Base-by-base conservation (phyloP, 2,888 invertebrate genomes). In the Drosophila emarginata region DNA sequence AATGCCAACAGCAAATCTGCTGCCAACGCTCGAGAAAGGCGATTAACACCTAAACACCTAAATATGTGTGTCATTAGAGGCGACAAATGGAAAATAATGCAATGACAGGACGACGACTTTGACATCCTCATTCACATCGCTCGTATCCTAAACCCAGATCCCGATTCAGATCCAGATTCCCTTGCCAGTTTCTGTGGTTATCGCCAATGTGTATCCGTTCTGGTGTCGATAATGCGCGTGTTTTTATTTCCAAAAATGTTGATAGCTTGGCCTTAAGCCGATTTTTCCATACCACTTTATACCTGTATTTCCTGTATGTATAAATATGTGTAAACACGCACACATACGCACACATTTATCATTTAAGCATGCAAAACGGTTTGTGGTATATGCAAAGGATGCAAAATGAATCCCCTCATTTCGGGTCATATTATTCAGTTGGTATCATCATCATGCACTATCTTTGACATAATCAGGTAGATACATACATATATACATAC, bases 171-270 rank as follows among this genome's bases (percentile, higher is more conserved):
- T 69, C 57, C 61, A 58, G 14, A 53, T 39, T 23, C 37, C 37
- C 9, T 5, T 21, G 23, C 28, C 26, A 28, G 28, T 45, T 39
- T 14, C 39, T 58, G 37, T 39, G 57, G 39, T 39, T 58, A 26
- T 40, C 23, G 14, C 14, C 2, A 18, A 36, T 45, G 54, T 57
- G 57, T 74, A 60, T 56, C 59, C 58, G 21, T 60, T 60, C 57
- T 78, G 80, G 86, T 84, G 84, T 84, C 78, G 78, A 68, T 84
- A 86, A 84, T 83, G 81, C 81, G 76, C 84, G 71, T 85, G 87
- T 84, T 83, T 82, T 82, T 77, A 80, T 67, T 72, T 84, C 76
- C 78, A 74, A 78, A 86, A 84, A 83, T 76, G 77, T 69, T 69
- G 79, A 84, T 86, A 83, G 83, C 77, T 86, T 79, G 76, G 64